Evolutionary conservation across 35 echinoderm and acorn worm genomes (phyloP).

Genomic region (Apostichopus californicus): DNA sequence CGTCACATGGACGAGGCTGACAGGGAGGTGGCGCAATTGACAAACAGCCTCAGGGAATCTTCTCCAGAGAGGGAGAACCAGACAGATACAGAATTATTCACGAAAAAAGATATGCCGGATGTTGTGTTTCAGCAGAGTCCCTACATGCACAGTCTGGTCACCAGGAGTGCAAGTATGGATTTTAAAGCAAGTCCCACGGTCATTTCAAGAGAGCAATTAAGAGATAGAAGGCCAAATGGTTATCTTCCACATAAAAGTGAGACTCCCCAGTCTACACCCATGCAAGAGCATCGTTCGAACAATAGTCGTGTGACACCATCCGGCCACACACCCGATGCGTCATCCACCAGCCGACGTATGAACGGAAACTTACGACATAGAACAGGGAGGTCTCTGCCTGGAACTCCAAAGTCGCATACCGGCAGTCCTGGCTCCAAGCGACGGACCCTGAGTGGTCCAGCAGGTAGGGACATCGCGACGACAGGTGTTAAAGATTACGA

Average conservation of each 20-base stretch:
- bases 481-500: not conserved
- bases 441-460: not conserved
- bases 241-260: not conserved
- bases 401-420: not conserved
- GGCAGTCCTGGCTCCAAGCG: not conserved
- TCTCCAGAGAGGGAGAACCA: not conserved
- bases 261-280: not conserved
- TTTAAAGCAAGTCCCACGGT: not conserved
- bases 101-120: constrained; percentile 9
- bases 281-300: not conserved
- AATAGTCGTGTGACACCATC: not conserved
- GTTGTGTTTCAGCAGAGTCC: constrained; percentile 23
- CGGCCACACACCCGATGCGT: not conserved
- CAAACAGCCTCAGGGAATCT: not conserved
- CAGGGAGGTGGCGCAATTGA: constrained; percentile 32
- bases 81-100: constrained; percentile 37
- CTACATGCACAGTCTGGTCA: not conserved
- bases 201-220: not conserved
- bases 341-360: not conserved
- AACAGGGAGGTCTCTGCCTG: not conserved
- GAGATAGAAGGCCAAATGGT: not conserved
- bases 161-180: not conserved
- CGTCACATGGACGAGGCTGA: constrained; percentile 28
- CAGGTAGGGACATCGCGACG: not conserved
- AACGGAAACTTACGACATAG: not conserved